phyloP scores from a whole-genome alignment of 2,113 vertebrate genomes.

The Hiodon alosoides region DNA sequence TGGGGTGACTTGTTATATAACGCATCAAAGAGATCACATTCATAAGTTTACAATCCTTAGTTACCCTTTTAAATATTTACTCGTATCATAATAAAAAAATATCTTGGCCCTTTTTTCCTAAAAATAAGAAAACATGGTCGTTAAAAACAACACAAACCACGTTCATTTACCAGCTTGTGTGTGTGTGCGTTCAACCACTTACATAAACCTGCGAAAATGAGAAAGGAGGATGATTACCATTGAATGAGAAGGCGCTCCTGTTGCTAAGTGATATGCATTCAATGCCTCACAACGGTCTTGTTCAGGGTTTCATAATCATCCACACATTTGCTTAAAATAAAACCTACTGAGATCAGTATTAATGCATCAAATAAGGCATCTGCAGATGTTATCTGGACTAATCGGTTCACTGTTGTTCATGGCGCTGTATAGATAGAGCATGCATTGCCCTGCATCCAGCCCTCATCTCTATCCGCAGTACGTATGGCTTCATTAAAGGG shows the following conservation, averaged over 20 bases:
- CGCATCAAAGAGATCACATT: constrained; percentile 2
- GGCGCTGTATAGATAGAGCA: background rate
- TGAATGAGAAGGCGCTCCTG: background rate
- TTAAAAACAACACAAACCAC: background rate
- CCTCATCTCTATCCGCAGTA: constrained; percentile 2
- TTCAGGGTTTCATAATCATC: background rate
- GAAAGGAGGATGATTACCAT: background rate
- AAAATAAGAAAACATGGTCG: background rate
- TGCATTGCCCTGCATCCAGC: background rate
- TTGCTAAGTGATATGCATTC: background rate
- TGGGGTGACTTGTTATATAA: constrained; percentile 1
- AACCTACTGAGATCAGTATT: background rate
- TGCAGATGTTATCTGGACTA: too few relatives aligned
- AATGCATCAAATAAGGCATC: too few relatives aligned
- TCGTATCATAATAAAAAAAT: background rate
- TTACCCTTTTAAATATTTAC: background rate
- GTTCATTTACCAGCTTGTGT: background rate
- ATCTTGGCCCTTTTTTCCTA: background rate
- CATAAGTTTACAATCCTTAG: background rate
- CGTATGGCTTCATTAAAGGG: constrained; percentile 30
- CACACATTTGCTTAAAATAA: background rate
- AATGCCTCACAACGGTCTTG: background rate
- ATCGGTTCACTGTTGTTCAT: background rate
- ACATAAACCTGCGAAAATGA: background rate
- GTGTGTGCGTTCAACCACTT: background rate